phyloP scores from a whole-genome alignment of 2,113 vertebrate genomes.

The Sinocyclocheilus anshuiensis region DNA sequence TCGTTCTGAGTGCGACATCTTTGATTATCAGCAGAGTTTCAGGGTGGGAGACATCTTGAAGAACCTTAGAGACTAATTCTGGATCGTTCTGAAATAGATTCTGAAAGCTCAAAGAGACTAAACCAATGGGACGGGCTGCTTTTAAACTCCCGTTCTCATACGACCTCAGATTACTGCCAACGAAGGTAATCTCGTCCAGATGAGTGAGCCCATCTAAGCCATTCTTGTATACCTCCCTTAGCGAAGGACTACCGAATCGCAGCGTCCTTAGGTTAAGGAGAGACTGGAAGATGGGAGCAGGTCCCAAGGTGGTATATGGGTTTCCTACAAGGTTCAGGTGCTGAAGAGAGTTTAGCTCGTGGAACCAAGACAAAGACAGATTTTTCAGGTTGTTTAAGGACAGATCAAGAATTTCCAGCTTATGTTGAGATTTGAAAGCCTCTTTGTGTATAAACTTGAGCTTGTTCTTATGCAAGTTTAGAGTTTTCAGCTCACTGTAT shows the following conservation, averaged over 20 bases:
- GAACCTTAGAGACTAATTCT: conserved; percentile 51
- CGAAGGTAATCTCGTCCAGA: conserved; percentile 73
- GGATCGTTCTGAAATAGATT: background rate
- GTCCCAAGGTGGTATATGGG: conserved; percentile 72
- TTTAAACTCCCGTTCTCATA: conserved; percentile 70
- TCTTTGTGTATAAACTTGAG: conserved; percentile 71
- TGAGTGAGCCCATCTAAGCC: conserved; percentile 75
- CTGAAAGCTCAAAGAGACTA: conserved; percentile 64
- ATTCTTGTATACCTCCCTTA: conserved; percentile 62
- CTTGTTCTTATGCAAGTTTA: conserved; percentile 70
- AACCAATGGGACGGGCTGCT: conserved; percentile 55
- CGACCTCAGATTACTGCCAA: conserved; percentile 60
- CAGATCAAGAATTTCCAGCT: conserved; percentile 79
- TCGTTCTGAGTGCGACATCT: background rate
- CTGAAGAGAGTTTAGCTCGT: conserved; percentile 70
- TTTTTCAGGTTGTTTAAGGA: conserved; percentile 74
- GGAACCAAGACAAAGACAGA: conserved; percentile 78
- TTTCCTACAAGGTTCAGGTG: conserved; percentile 77
- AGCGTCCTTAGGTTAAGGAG: conserved; percentile 72
- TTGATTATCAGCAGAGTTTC: conserved; percentile 70
- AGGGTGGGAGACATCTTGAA: conserved; percentile 69
- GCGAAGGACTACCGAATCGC: conserved; percentile 67
- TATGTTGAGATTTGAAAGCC: conserved; percentile 68
- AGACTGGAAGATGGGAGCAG: conserved; percentile 68
- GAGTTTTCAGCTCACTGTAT: conserved; percentile 66